phyloP scores from a whole-genome alignment of 1,140 invertebrate species.

The Bombus fervidus region DNA sequence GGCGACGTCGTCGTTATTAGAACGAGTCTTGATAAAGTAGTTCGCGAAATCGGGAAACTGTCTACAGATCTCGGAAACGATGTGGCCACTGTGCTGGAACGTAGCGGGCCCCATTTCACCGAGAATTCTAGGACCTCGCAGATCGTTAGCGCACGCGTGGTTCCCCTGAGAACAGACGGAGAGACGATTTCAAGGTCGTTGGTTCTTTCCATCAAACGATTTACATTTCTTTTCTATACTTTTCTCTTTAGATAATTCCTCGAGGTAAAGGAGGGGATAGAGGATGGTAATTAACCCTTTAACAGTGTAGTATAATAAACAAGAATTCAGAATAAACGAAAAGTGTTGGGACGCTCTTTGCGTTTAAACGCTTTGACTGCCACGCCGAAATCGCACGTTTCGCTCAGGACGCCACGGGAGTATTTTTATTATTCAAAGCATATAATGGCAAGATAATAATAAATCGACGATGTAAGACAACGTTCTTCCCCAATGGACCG shows the following conservation, averaged over 20 bases:
- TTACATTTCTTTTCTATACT: not conserved
- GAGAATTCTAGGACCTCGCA: conserved; percentile 45
- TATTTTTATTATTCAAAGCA: too few species aligned
- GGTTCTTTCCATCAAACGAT: not conserved
- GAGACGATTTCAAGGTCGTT: conserved; percentile 66
- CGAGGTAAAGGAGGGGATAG: conserved; percentile 13
- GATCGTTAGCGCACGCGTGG: conserved; percentile 35
- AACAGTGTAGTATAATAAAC: not conserved
- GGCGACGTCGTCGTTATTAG: not conserved
- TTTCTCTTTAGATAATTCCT: not conserved
- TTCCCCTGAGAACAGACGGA: conserved; percentile 73
- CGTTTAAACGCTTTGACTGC: too few species aligned
- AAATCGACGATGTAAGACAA: rapidly evolving
- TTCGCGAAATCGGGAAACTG: conserved; percentile 11
- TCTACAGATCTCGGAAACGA: conserved; percentile 32
- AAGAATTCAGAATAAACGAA: too few species aligned
- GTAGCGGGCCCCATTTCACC: conserved; percentile 49
- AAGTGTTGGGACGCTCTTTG: not conserved
- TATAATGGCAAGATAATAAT: too few species aligned
- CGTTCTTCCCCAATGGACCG: too few species aligned
- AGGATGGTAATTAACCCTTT: conserved; percentile 1
- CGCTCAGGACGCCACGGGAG: too few species aligned
- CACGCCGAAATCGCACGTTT: too few species aligned
- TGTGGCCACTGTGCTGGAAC: conserved; percentile 25
- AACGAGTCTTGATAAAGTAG: not conserved